Evolutionary conservation across 2,888 invertebrate species (phyloP).

Genomic region (Iselma pallidipennis): DNA sequence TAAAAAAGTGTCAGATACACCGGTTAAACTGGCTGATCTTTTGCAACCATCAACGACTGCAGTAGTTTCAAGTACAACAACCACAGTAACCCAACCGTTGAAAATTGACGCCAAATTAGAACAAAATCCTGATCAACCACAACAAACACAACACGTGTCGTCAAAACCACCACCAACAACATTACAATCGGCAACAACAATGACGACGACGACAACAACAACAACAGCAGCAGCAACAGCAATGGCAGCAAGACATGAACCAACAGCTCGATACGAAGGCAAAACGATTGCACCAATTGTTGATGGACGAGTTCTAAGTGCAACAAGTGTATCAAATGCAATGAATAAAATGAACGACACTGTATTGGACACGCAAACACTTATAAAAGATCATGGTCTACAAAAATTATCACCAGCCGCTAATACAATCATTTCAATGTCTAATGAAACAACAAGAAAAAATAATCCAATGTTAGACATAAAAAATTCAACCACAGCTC

Average conservation of each 20-base stretch:
- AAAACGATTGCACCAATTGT: constrained; percentile 43
- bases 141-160: constrained; percentile 29
- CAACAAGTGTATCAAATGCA: constrained; percentile 53
- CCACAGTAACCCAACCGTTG: constrained; percentile 52
- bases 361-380: constrained; percentile 51
- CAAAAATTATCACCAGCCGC: constrained; percentile 39
- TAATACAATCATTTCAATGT: constrained; percentile 35
- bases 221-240: neutral
- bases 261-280: neutral
- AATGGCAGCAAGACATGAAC: neutral
- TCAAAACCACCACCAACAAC: constrained; percentile 28
- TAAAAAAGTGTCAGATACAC: constrained; percentile 20
- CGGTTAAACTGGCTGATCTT: constrained; percentile 31
- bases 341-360: constrained; percentile 56
- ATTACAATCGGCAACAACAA: neutral
- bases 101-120: constrained; percentile 49
- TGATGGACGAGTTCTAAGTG: constrained; percentile 50
- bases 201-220: neutral
- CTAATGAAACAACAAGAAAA: constrained; percentile 25
- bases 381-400: constrained; percentile 50
- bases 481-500: constrained; percentile 34
- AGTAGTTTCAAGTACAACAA: constrained; percentile 53
- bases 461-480: constrained; percentile 33
- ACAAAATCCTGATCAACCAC: constrained; percentile 32
- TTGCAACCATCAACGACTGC: constrained; percentile 44